Percentiles rank a stretch among this genome's conserved stretches.
These are phyloP conservation scores for Tetheella fluctuosa DNA, from an alignment of 2,888 invertebrate genomes.

Conservation along the genomic window DNA sequence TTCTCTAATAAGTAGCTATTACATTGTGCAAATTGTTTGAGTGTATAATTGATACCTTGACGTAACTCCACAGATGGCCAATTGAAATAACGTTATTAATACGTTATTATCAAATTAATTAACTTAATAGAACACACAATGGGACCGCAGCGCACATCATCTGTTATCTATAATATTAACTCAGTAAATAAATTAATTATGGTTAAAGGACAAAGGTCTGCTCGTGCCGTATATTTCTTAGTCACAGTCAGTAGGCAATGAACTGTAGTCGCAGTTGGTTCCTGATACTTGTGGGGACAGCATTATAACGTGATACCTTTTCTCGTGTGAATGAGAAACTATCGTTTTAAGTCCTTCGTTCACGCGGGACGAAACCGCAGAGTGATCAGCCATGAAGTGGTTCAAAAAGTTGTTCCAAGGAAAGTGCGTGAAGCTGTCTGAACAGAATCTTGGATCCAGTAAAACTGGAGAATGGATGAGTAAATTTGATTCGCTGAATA, in stretches of 20 bases:
- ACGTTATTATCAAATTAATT: slow-evolving; percentile 66
- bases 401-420: slow-evolving; percentile 86
- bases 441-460: slow-evolving; percentile 33
- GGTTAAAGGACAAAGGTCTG: slow-evolving; percentile 76
- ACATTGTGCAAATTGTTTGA: neutral
- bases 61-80: slow-evolving; percentile 40
- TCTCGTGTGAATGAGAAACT: slow-evolving; percentile 84
- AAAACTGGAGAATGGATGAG: slow-evolving; percentile 40
- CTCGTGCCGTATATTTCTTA: slow-evolving; percentile 69
- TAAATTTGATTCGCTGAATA: slow-evolving; percentile 44
- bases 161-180: slow-evolving; percentile 67
- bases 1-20: neutral
- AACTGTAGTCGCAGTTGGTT: slow-evolving; percentile 50
- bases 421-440: slow-evolving; percentile 78
- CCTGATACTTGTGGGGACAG: slow-evolving; percentile 46
- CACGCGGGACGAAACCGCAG: slow-evolving; percentile 86
- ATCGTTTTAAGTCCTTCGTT: slow-evolving; percentile 85
- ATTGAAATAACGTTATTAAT: slow-evolving; percentile 31
- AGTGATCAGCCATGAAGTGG: slow-evolving; percentile 85
- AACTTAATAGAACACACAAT: slow-evolving; percentile 66
- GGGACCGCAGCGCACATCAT: slow-evolving; percentile 59
- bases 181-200: slow-evolving; percentile 74
- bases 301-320: slow-evolving; percentile 33
- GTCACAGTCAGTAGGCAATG: slow-evolving; percentile 35
- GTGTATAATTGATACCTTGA: neutral